Evolutionary conservation across 2,113 vertebrate genomes (phyloP).

Genomic region (Heterotis niloticus): DNA sequence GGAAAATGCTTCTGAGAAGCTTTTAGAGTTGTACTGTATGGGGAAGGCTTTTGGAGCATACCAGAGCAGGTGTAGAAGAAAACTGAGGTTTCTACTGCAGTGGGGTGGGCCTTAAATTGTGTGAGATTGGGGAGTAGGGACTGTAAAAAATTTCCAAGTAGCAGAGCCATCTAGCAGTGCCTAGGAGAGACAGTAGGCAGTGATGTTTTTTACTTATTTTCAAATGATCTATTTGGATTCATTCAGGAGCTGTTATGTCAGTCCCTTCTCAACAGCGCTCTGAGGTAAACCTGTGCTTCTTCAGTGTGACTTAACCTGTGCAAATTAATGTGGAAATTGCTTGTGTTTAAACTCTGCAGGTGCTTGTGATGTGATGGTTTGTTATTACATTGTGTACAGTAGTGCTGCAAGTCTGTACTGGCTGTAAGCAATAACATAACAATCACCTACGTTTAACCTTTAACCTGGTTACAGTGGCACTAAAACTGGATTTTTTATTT

Average conservation of each 20-base stretch:
- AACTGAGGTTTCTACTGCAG: neutral
- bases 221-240: neutral
- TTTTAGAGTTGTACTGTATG: neutral
- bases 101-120: neutral
- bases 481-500: neutral
- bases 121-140: slow-evolving; percentile 16
- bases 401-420: no score
- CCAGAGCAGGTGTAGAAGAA: neutral
- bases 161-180: slow-evolving; percentile 2
- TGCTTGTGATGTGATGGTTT: no score
- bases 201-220: neutral
- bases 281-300: no score
- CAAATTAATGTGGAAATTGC: no score
- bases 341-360: no score
- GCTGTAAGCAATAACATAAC: no score
- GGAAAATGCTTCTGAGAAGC: slow-evolving; percentile 1
- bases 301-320: no score
- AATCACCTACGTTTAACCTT: no score
- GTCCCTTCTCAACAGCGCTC: neutral
- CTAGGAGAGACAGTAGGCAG: neutral
- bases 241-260: neutral
- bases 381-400: no score
- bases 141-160: slow-evolving; percentile 14
- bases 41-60: neutral
- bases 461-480: no score